Conservation (phyloP, 2,797 vertebrate species). For the Falco cherrug region DNA sequence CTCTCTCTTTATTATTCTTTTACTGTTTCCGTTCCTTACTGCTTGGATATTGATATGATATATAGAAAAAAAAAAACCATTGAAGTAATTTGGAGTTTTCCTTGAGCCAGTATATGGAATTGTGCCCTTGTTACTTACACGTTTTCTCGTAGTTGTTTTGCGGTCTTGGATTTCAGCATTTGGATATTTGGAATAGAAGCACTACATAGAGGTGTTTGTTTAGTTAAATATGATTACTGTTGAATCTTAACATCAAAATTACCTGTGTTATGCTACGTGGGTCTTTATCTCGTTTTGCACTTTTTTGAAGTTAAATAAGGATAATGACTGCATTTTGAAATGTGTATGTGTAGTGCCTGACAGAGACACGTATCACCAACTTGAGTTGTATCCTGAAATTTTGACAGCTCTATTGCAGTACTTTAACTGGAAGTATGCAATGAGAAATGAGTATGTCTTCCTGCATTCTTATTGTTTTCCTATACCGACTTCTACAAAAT, state of each 20-base stretch:
- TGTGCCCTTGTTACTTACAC: neutral
- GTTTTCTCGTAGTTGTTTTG: neutral
- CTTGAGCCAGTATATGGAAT: neutral
- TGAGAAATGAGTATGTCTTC: neutral
- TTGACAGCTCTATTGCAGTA: neutral
- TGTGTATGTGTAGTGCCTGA: neutral
- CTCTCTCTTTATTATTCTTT: neutral
- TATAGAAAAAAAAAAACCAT: neutral
- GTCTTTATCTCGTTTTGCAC: neutral
- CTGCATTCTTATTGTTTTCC: neutral
- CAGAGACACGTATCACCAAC: neutral
- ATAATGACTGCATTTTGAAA: neutral
- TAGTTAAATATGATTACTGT: neutral
- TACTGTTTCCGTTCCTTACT: neutral
- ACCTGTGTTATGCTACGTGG: neutral
- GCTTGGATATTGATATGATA: neutral
- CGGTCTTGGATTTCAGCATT: neutral
- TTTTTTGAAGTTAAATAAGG: neutral
- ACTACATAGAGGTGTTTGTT: neutral
- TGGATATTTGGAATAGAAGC: neutral
- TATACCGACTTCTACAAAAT: neutral
- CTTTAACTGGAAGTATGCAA: neutral
- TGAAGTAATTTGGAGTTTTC: neutral
- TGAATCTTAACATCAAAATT: neutral
- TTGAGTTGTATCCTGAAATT: neutral